These are phyloP conservation scores for Phalacrocorax aristotelis DNA, from an alignment of 2,113 vertebrate genomes.

Conservation along the genomic window DNA sequence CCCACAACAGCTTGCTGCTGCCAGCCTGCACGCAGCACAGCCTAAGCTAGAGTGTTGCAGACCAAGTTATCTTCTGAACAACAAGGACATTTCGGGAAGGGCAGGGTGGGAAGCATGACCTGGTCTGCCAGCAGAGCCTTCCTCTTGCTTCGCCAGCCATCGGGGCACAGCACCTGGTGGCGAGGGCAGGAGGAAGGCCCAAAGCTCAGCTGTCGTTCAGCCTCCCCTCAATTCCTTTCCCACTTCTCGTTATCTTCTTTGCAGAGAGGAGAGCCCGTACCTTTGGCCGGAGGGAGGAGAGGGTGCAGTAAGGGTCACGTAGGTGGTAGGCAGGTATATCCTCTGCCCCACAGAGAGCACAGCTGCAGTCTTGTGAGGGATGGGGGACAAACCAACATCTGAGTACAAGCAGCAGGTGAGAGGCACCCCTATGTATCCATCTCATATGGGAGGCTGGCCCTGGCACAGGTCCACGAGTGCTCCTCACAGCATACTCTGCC, in stretches of 20 bases:
- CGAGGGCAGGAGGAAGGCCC: neutral
- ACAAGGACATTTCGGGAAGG: neutral
- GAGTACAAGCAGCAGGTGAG: neutral
- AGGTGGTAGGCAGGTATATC: neutral
- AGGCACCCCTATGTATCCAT: rapidly evolving
- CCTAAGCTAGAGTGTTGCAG: neutral
- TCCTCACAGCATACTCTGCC: neutral
- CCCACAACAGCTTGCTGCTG: neutral
- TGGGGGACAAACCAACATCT: neutral
- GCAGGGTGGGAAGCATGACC: neutral
- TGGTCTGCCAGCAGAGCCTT: neutral
- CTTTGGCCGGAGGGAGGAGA: neutral
- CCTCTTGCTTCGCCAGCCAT: neutral
- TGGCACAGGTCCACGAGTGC: rapidly evolving
- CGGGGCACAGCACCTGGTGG: rapidly evolving
- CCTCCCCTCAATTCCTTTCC: neutral
- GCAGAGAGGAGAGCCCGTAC: neutral
- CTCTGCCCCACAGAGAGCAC: neutral
- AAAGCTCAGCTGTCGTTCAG: neutral
- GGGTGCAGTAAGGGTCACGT: rapidly evolving
- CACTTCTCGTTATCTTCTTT: neutral
- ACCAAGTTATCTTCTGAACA: neutral
- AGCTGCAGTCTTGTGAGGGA: rapidly evolving
- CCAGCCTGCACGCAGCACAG: neutral
- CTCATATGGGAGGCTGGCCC: no score